Percentiles rank a stretch among this genome's conserved stretches.
Evolutionary conservation across 92 coral and sea anemone genomes (phyloP).

Genomic region (Plumapathes pennacea): DNA sequence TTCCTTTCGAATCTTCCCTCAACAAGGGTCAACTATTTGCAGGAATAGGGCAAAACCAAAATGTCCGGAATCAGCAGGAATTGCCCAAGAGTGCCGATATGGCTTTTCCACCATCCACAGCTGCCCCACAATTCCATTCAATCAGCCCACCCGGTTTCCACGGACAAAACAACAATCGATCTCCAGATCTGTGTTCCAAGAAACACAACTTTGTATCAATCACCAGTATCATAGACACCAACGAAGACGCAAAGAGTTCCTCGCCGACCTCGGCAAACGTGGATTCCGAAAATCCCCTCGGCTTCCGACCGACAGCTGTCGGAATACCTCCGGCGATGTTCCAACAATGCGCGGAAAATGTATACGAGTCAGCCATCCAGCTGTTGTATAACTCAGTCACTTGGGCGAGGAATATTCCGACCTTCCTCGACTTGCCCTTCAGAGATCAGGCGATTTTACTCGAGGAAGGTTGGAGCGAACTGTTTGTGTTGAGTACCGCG

Average conservation of each 20-base stretch:
- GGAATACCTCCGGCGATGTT: slow-evolving; percentile 38
- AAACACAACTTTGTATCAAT: slow-evolving; percentile 80
- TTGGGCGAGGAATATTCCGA: slow-evolving; percentile 98
- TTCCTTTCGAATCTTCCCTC: too few species aligned
- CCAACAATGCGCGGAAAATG: slow-evolving; percentile 51
- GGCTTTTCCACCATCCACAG: not conserved
- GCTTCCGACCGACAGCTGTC: slow-evolving; percentile 8
- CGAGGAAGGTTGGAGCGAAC: slow-evolving; percentile 99
- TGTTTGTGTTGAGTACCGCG: slow-evolving; percentile 91
- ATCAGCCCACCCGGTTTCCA: slow-evolving; percentile 59
- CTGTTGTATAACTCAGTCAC: slow-evolving; percentile 96
- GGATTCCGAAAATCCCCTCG: slow-evolving; percentile 9
- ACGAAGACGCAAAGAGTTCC: slow-evolving; percentile 36
- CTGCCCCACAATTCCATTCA: slow-evolving; percentile 33
- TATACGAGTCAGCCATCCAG: slow-evolving; percentile 94
- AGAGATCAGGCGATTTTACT: slow-evolving; percentile 97
- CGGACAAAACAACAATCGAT: slow-evolving; percentile 78
- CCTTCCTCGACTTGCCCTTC: slow-evolving; percentile 95
- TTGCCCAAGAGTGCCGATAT: slow-evolving; percentile 8
- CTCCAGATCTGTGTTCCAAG: slow-evolving; percentile 80
- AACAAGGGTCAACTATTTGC: slow-evolving; percentile 13
- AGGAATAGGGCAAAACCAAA: slow-evolving; percentile 6
- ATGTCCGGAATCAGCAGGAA: slow-evolving; percentile 14
- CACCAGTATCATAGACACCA: slow-evolving; percentile 60
- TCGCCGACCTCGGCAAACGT: slow-evolving; percentile 25